Evolutionary conservation across 2,797 vertebrate species (phyloP).

Genomic region (Neosalanx taihuensis): DNA sequence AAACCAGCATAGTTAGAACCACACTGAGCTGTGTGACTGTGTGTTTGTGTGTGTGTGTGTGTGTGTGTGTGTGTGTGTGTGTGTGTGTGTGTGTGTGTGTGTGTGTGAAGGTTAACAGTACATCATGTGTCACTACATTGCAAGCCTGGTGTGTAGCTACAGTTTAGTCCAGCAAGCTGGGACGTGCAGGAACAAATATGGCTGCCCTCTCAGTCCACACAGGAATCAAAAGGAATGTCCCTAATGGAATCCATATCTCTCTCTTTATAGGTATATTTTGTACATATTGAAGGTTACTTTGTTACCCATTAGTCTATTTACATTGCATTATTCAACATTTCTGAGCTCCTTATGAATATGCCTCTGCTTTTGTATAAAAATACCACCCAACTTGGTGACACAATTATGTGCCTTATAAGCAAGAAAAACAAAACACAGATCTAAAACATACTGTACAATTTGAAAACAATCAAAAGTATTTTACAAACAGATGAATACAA

Average conservation of each 20-base stretch:
- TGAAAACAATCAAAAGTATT: constrained; percentile 47
- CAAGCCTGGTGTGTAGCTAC: not conserved
- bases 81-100: not conserved
- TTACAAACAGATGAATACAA: constrained; percentile 52
- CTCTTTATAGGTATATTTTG: not conserved
- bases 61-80: constrained; percentile 1
- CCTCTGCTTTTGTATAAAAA: constrained; percentile 72
- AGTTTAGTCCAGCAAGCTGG: constrained; percentile 14
- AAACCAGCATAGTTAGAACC: constrained; percentile 35
- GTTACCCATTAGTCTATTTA: constrained; percentile 60
- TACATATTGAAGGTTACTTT: constrained; percentile 33
- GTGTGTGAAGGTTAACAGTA: not conserved
- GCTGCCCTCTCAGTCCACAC: constrained; percentile 28
- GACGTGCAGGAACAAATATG: constrained; percentile 2
- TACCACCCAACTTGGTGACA: constrained; percentile 61
- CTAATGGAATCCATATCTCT: constrained; percentile 44
- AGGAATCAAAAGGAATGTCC: constrained; percentile 59
- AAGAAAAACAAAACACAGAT: constrained; percentile 37
- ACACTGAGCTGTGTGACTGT: constrained; percentile 16
- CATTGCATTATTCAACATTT: constrained; percentile 51
- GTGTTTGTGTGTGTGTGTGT: not conserved
- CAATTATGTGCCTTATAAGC: constrained; percentile 51
- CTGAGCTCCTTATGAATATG: constrained; percentile 46
- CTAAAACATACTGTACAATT: constrained; percentile 52
- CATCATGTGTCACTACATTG: constrained; percentile 18